Conservation (phyloP, 2,888 invertebrate genomes). For the Parnassius smintheus region DNA sequence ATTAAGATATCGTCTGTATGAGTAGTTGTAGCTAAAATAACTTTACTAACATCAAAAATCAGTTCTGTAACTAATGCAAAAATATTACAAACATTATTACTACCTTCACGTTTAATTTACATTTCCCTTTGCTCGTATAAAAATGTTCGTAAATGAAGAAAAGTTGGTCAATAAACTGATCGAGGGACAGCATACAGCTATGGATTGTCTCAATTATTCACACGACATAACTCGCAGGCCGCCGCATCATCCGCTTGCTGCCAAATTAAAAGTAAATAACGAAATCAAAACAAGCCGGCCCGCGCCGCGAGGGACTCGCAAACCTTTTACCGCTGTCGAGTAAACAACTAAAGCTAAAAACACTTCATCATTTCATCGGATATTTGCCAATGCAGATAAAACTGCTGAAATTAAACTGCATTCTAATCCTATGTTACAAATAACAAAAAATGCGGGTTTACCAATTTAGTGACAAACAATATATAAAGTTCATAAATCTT, state of each 20-base stretch:
- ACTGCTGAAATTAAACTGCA: constrained; percentile 54
- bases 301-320: constrained; percentile 74
- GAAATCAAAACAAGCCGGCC: constrained; percentile 77
- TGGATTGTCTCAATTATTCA: constrained; percentile 75
- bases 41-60: too few species aligned
- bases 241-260: constrained; percentile 78
- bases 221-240: constrained; percentile 60
- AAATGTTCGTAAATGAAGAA: too few species aligned
- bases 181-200: constrained; percentile 46
- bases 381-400: constrained; percentile 68
- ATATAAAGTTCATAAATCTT: constrained; percentile 2
- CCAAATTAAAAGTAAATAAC: constrained; percentile 82
- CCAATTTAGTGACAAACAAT: constrained; percentile 1
- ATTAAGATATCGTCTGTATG: too few species aligned
- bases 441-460: constrained; percentile 28
- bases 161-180: constrained; percentile 31
- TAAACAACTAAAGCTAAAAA: constrained; percentile 77
- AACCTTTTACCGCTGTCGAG: constrained; percentile 78
- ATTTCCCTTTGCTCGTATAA: too few species aligned
- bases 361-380: constrained; percentile 75
- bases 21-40: too few species aligned
- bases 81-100: too few species aligned
- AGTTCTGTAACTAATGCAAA: too few species aligned
- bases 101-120: too few species aligned
- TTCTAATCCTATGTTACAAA: constrained; percentile 19